These are phyloP conservation scores for Iselma pallidipennis DNA, from an alignment of 2,888 invertebrate genomes.

Conservation along the genomic window DNA sequence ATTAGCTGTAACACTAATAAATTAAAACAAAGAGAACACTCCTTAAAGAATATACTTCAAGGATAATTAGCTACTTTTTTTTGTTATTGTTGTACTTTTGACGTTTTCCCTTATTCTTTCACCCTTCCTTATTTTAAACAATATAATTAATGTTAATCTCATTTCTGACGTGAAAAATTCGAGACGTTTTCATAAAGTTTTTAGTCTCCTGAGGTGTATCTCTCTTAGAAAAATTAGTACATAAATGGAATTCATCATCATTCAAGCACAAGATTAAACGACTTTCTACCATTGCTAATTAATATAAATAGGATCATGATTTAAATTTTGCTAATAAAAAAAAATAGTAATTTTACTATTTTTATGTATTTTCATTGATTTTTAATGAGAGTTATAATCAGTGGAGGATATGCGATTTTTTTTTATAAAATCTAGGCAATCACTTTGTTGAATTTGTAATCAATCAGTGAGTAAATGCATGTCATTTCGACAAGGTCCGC, in stretches of 20 bases:
- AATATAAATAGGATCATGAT: background rate
- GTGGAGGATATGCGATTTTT: background rate
- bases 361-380: background rate
- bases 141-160: constrained; percentile 33
- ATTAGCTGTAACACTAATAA: constrained; percentile 28
- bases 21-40: constrained; percentile 34
- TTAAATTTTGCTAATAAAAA: no score
- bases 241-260: constrained; percentile 1
- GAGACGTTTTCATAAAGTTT: background rate
- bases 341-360: background rate
- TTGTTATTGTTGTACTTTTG: constrained; percentile 15
- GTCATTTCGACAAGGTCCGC: constrained; percentile 40
- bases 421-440: constrained; percentile 11
- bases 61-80: constrained; percentile 30
- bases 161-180: constrained; percentile 17
- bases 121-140: constrained; percentile 26
- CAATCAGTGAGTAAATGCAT: constrained; percentile 34
- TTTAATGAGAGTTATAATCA: background rate
- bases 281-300: background rate
- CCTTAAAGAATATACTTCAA: constrained; percentile 33
- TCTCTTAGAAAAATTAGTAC: background rate
- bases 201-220: background rate
- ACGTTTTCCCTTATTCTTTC: constrained; percentile 16
- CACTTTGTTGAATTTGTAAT: constrained; percentile 28
- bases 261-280: constrained; percentile 1